A percentile compares a stretch with the other conserved stretches of the same genome.
Evolutionary conservation across 2,797 vertebrate species (phyloP).

Genomic region (Cacajao melanocephalus): DNA sequence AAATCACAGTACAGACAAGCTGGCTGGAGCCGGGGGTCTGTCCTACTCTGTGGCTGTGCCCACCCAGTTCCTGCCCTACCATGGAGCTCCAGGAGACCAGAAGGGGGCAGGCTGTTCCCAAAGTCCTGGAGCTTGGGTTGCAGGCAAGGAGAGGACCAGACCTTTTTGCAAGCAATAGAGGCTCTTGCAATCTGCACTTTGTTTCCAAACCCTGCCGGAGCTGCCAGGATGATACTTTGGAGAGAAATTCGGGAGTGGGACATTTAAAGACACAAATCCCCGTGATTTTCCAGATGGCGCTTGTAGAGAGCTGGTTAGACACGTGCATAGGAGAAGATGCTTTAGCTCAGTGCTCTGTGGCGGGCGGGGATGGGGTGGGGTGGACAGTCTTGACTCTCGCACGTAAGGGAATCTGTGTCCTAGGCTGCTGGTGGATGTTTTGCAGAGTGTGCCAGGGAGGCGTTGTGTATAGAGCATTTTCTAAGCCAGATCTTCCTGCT

Average conservation of each 20-base stretch:
- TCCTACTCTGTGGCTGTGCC: not conserved
- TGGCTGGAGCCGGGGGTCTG: not conserved
- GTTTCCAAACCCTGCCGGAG: not conserved
- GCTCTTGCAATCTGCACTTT: not conserved
- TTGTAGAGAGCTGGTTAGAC: not conserved
- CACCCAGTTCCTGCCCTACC: slow-evolving; percentile 66
- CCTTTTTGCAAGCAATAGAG: not conserved
- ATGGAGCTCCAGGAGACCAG: slow-evolving; percentile 57
- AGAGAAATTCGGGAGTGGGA: not conserved
- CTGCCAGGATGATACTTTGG: not conserved
- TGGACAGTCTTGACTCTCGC: not conserved
- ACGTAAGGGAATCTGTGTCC: not conserved
- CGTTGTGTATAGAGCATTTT: not conserved
- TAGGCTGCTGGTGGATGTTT: not conserved
- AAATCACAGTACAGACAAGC: not conserved
- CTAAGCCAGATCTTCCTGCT: not conserved
- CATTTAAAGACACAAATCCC: not conserved
- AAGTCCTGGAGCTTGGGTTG: slow-evolving; percentile 49
- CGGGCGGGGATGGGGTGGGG: too few relatives aligned
- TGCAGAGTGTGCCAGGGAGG: not conserved
- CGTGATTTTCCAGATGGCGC: slow-evolving; percentile 43
- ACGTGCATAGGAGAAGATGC: not conserved
- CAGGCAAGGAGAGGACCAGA: not conserved
- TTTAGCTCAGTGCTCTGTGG: not conserved
- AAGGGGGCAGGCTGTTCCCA: slow-evolving; percentile 75